These are phyloP conservation scores for Pecten maximus DNA, from an alignment of 2,888 invertebrate species.

Conservation along the genomic window DNA sequence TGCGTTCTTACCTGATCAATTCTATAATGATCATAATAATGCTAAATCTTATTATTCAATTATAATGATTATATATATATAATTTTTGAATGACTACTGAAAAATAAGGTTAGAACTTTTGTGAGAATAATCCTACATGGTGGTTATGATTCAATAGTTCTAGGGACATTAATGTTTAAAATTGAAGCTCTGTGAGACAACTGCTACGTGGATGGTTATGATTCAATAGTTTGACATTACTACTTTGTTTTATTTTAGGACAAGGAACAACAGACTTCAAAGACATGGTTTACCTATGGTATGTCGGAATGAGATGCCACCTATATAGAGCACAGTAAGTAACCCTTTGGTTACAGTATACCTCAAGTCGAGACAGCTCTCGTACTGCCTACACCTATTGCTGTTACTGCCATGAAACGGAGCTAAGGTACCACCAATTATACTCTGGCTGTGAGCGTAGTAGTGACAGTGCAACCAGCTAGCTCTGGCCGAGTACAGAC, in stretches of 20 bases:
- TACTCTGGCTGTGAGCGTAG: not conserved
- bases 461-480: not conserved
- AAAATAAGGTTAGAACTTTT: too few relatives aligned
- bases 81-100: too few relatives aligned
- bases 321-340: not conserved
- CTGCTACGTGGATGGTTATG: too few relatives aligned
- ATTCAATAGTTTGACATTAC: not conserved
- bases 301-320: not conserved
- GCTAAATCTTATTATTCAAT: too few relatives aligned
- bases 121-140: too few relatives aligned
- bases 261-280: not conserved
- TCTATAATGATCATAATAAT: too few relatives aligned
- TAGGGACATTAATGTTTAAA: too few relatives aligned
- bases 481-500: not conserved
- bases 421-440: not conserved
- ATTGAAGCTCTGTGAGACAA: too few relatives aligned
- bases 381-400: not conserved
- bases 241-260: not conserved
- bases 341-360: not conserved
- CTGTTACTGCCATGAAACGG: not conserved
- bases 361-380: not conserved
- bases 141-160: too few relatives aligned
- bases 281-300: not conserved
- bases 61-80: too few relatives aligned
- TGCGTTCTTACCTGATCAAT: too few relatives aligned